A percentile compares a stretch with the other conserved stretches of the same genome.
Conservation (phyloP, 2,113 vertebrate genomes). For the Salvator merianae region DNA sequence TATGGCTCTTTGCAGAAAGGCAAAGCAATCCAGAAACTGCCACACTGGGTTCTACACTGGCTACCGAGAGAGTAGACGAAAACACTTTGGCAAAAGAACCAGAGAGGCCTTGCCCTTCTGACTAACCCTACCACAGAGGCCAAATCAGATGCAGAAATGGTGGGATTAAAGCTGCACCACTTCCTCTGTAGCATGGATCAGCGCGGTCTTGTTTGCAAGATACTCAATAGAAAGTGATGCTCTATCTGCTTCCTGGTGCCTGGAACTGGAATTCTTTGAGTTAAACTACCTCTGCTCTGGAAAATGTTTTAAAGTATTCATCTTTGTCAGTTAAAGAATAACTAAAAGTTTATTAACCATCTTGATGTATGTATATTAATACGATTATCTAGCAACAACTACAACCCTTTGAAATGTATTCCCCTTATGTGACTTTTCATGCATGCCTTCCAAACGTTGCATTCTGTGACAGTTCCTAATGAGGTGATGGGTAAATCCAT, state of each 20-base stretch:
- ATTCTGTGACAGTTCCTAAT: conserved; percentile 71
- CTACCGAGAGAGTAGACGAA: conserved; percentile 68
- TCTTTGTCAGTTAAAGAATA: conserved; percentile 71
- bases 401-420: conserved; percentile 68
- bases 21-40: conserved; percentile 60
- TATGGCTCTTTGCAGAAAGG: conserved; percentile 60
- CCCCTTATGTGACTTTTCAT: conserved; percentile 75
- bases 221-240: conserved; percentile 57
- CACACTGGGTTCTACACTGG: conserved; percentile 59
- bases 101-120: conserved; percentile 65
- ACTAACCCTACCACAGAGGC: conserved; percentile 68
- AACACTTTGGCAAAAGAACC: conserved; percentile 67
- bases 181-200: conserved; percentile 63
- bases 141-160: conserved; percentile 63
- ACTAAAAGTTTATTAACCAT: conserved; percentile 76
- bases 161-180: conserved; percentile 57
- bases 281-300: conserved; percentile 65
- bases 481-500: conserved; percentile 77
- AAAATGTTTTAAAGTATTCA: conserved; percentile 78
- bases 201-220: conserved; percentile 65
- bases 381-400: conserved; percentile 72
- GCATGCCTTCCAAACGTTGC: conserved; percentile 72
- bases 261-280: conserved; percentile 66
- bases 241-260: conserved; percentile 67
- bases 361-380: conserved; percentile 73